Percentiles rank a stretch among this genome's conserved stretches.
Conservation (phyloP, 1,140 invertebrate species). For the Saxidomus purpurata region DNA sequence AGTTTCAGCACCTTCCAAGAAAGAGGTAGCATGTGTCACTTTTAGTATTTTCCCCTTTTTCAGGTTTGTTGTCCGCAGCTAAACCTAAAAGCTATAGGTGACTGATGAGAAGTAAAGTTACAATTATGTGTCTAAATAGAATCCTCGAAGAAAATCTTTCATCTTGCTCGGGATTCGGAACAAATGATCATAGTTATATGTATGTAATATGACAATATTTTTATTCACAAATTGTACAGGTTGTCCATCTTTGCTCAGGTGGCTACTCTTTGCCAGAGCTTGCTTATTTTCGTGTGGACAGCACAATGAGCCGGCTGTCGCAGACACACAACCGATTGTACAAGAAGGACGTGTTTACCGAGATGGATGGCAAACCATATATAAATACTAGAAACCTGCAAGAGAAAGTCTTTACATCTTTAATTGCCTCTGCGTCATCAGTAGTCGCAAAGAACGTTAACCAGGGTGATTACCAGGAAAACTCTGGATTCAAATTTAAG, state of each 20-base stretch:
- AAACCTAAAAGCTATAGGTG: too few species aligned
- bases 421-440: slow-evolving; percentile 4
- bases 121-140: too few species aligned
- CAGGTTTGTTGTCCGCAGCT: too few species aligned
- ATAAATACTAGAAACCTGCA: slow-evolving; percentile 22
- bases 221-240: too few species aligned
- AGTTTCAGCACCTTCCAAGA: too few species aligned
- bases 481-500: neutral
- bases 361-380: neutral
- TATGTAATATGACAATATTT: too few species aligned
- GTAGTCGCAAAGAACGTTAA: neutral
- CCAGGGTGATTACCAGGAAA: neutral
- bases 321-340: neutral
- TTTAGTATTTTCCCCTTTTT: too few species aligned
- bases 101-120: too few species aligned
- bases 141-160: too few species aligned
- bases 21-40: too few species aligned
- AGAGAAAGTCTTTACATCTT: slow-evolving; percentile 29
- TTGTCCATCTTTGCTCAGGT: neutral
- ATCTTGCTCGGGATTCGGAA: too few species aligned
- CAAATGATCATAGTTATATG: too few species aligned
- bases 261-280: neutral
- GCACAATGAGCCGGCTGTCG: neutral
- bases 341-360: slow-evolving; percentile 3
- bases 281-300: neutral